Base-by-base conservation (phyloP, 2,888 invertebrate genomes). In the Rhamphomyia laevipes region DNA sequence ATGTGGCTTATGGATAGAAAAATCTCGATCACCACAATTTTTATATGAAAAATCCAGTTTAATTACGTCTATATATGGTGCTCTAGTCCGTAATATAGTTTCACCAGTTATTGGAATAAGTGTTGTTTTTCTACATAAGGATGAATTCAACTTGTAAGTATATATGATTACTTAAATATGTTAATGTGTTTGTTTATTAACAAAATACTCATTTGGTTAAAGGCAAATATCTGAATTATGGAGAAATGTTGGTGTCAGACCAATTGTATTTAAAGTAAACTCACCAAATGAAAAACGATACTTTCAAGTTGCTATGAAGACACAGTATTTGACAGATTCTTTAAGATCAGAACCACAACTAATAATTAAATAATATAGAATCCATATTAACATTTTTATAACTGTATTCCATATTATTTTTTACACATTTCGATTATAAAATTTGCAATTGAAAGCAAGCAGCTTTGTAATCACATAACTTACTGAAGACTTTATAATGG, bases 251-350 rank as follows among this genome's bases (percentile, higher is more conserved):
- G 69, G 68, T 47, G 70, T 71, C 7, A 66, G 68, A 47, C 70
- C 70, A 43, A 65, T 71, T 48, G 70, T 69, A 12, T 70, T 70
- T 49, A 67, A 66, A 58, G 68, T 71, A 3, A 71, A 71, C 58
- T 71, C 68, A 47, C 70, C 70, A 45, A 71, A 69, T 58, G 70
- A 71, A 57, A 71, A 71, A 54, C 67, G 69, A 18, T 71, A 71
- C 56, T 71, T 69, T 57, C 70, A 70, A 55, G 68, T 68, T 55
- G 66, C 68, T 6, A 67, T 70, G 63, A 70, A 70, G 58, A 68
- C 68, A 23, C 70, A 69, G 59, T 71, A 71, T 61, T 58, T 71
- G 50, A 71, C 70, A 12, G 68, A 70, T 56, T 70, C 70, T 13
- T 53, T 71, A 53, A 63, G 70, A 46, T 70, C 70, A 42, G 70